Base-by-base conservation (phyloP, 2,888 invertebrate genomes). In the Scaptomyza reducta region DNA sequence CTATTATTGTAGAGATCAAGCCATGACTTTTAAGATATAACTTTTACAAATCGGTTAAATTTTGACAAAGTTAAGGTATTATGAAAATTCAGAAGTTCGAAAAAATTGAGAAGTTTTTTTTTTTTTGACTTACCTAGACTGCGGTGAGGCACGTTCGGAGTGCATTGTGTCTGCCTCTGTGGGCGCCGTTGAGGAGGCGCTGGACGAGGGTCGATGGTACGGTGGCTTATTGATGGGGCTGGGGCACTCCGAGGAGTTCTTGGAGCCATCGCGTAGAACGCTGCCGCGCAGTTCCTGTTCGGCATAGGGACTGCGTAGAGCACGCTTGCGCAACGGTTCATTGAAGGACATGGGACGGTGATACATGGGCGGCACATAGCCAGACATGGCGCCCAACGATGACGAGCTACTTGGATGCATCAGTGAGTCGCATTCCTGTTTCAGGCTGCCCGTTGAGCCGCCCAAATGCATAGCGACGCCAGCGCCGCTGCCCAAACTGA, bases 191-290 rank as follows among this genome's bases (percentile, higher is more conserved):
- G 92, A 92, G 31, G 92, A 91, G 70, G 92, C 92, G 80, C 92
- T 92, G 71, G 92, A 92, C 63, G 92, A 90, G 55, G 92, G 92
- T 53, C 92, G 90, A 75, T 92, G 91, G 47, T 90, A 90, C 65
- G 90, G 86, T 50, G 90, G 88, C 87, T 92, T 92, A 53, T 89
- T 91, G 40, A 93, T 92, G 40, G 93, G 93, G 65, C 92, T 92
- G 46, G 93, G 92, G 74, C 92, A 91, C 61, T 92, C 92, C 41
- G 91, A 90, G 69, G 89, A 92, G 77, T 91, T 91, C 74, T 92
- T 92, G 22, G 92, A 92, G 51, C 92, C 92, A 87, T 95, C 95
- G 62, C 95, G 92, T 78, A 95, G 90, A 16, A 95, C 95, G 69
- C 95, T 95, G 46, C 94, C 95, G 75, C 95, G 92, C 62, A 93